Conservation (phyloP, 2,797 vertebrate species). For the Telmatherina bonti region DNA sequence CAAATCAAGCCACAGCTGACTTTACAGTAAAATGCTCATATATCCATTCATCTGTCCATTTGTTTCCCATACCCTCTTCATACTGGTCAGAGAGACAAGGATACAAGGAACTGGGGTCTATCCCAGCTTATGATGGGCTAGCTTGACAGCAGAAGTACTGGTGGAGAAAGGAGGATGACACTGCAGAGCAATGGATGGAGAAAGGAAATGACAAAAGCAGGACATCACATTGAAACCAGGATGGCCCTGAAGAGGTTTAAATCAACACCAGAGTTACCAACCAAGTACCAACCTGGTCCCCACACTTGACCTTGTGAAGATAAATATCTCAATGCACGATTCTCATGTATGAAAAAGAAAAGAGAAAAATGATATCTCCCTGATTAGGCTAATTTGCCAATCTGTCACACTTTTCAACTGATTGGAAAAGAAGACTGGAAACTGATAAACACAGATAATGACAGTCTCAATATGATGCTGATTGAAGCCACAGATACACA, state of each 20-base stretch:
- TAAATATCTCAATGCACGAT: background rate
- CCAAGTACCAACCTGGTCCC: background rate
- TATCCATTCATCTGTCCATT: background rate
- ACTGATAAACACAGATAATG: background rate
- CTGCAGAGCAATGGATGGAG: background rate
- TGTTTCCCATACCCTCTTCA: background rate
- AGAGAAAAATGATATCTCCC: no score
- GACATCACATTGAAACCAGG: background rate
- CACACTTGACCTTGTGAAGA: background rate
- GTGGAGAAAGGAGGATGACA: no score
- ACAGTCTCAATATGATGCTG: background rate
- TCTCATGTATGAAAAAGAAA: no score
- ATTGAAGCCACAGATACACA: background rate
- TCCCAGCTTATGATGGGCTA: background rate
- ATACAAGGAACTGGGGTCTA: background rate
- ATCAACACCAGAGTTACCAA: background rate
- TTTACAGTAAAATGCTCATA: no score
- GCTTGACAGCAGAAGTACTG: background rate
- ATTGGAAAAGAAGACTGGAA: no score
- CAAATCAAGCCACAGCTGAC: conserved; percentile 21
- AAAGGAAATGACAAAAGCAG: background rate
- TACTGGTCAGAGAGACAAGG: background rate
- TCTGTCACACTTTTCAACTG: no score
- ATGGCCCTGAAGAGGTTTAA: background rate
- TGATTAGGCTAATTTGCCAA: no score